Percentiles rank a stretch among this genome's conserved stretches.
These are phyloP conservation scores for Phrynosoma platyrhinos DNA, from an alignment of 2,113 vertebrate species.

Conservation along the genomic window DNA sequence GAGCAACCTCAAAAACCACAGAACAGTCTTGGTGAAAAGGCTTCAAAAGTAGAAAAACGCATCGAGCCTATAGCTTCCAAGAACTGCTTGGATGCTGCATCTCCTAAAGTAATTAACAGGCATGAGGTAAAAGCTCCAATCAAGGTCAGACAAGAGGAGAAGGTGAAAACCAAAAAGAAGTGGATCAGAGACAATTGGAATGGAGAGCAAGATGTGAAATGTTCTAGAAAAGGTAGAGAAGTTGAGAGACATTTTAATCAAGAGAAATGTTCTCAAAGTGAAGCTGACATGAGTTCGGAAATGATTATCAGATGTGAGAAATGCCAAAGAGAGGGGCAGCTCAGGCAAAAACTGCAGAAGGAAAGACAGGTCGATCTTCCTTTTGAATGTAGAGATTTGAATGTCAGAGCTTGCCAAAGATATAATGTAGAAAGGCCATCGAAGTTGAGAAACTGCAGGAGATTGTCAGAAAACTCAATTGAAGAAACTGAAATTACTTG, in stretches of 20 bases:
- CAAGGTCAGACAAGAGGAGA: constrained; percentile 68
- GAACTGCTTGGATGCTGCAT: constrained; percentile 4
- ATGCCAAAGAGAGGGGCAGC: constrained; percentile 68
- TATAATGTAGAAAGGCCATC: constrained; percentile 57
- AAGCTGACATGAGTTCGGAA: constrained; percentile 61
- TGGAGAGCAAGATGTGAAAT: constrained; percentile 55
- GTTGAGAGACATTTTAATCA: constrained; percentile 59
- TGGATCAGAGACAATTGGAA: constrained; percentile 68
- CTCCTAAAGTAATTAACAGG: constrained; percentile 44
- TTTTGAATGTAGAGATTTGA: constrained; percentile 64
- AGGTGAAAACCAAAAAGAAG: constrained; percentile 70
- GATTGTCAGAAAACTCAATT: constrained; percentile 58
- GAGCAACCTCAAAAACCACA: constrained; percentile 81
- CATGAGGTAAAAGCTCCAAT: constrained; percentile 59
- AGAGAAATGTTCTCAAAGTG: constrained; percentile 65
- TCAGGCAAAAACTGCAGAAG: constrained; percentile 60
- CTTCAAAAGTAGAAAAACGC: constrained; percentile 80
- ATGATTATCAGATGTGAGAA: constrained; percentile 74
- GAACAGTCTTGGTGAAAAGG: constrained; percentile 73
- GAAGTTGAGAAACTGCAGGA: constrained; percentile 67
- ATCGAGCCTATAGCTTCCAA: constrained; percentile 62
- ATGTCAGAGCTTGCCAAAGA: constrained; percentile 26
- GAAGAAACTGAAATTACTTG: constrained; percentile 52
- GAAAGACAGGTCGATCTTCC: constrained; percentile 61
- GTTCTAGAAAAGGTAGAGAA: constrained; percentile 48